These are phyloP conservation scores for Microtus montanus DNA, from an alignment of 2,113 vertebrate genomes.

Conservation along the genomic window DNA sequence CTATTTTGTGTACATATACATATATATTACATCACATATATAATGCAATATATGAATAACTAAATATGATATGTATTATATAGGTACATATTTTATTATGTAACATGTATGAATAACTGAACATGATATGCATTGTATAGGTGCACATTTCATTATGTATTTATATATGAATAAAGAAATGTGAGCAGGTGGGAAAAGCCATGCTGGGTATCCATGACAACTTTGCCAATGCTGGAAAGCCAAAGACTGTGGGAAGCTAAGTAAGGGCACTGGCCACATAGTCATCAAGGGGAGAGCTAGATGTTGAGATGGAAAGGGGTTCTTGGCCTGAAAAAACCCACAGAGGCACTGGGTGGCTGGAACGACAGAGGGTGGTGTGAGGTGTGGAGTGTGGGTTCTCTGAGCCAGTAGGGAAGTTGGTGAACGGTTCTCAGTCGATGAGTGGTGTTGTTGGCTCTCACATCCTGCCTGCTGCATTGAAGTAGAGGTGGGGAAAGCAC, in stretches of 20 bases:
- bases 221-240: neutral
- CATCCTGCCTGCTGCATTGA: rapidly evolving
- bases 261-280: rapidly evolving
- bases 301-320: neutral
- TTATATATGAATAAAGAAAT: neutral
- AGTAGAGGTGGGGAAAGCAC: neutral
- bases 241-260: neutral
- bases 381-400: neutral
- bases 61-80: neutral
- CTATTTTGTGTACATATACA: no score
- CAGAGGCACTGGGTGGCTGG: neutral
- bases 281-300: rapidly evolving
- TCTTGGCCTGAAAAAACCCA: neutral
- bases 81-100: neutral
- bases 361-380: neutral
- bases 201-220: neutral
- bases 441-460: neutral
- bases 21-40: neutral
- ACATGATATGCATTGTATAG: neutral
- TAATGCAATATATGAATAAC: neutral
- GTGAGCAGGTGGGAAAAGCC: neutral
- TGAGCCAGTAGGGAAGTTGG: neutral
- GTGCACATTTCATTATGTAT: neutral
- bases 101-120: neutral
- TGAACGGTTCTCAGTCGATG: no score